Conservation (phyloP, 2,113 vertebrate species). For the Nipponia nippon region DNA sequence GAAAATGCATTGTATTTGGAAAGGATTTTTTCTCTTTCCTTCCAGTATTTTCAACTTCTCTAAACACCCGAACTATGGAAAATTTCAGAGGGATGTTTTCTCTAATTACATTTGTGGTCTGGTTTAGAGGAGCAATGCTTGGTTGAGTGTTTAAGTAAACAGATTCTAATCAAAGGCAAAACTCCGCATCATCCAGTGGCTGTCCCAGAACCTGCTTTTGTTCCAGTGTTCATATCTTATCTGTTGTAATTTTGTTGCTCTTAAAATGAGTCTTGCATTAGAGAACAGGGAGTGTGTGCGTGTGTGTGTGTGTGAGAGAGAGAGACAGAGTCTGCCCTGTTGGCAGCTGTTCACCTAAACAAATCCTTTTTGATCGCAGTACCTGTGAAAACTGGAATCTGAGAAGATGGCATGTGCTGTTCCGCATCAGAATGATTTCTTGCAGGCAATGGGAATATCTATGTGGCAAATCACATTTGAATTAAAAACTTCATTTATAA, state of each 20-base stretch:
- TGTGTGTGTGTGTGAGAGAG: not conserved
- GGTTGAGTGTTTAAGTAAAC: not conserved
- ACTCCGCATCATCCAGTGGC: fast-evolving
- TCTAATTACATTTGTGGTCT: not conserved
- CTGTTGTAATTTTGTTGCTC: not conserved
- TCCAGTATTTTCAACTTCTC: not conserved
- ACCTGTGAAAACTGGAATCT: not conserved
- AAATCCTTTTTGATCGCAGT: not conserved
- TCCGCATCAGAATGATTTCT: not conserved
- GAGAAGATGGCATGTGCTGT: not conserved
- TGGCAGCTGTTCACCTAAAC: not conserved
- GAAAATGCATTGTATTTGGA: not conserved
- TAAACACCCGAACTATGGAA: not conserved
- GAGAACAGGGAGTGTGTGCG: not conserved
- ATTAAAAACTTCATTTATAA: slow-evolving; percentile 34
- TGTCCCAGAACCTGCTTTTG: not conserved
- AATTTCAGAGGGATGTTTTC: not conserved
- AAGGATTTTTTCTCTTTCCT: not conserved
- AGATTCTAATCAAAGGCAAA: not conserved
- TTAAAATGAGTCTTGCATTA: not conserved
- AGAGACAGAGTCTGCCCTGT: not conserved
- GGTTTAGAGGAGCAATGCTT: not conserved
- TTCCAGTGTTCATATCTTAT: not conserved
- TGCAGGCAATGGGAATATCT: slow-evolving; percentile 15
- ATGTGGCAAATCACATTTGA: slow-evolving; percentile 35